Conservation (phyloP, 2,797 vertebrate genomes). For the Eulemur rubriventer region DNA sequence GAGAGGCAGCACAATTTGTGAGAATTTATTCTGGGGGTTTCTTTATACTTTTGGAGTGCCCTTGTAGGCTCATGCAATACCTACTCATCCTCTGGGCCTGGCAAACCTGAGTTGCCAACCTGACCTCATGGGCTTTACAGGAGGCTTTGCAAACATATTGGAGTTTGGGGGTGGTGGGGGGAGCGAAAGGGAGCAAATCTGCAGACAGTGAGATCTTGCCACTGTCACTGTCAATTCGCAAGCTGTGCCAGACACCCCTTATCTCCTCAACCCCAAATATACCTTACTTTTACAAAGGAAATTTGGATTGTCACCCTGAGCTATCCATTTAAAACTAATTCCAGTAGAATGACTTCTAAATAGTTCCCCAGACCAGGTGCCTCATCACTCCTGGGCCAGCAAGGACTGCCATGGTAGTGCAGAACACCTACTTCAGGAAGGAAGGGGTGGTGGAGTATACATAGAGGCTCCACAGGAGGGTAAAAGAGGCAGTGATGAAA, state of each 20-base stretch:
- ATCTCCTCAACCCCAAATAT: not conserved
- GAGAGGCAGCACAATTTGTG: not conserved
- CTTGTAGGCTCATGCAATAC: not conserved
- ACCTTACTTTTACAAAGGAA: not conserved
- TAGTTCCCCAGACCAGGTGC: not conserved
- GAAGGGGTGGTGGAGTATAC: not conserved
- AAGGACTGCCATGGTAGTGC: not conserved
- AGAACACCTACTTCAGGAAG: not conserved
- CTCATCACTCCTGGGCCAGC: not conserved
- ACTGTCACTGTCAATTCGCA: not conserved
- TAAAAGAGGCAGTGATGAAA: not conserved
- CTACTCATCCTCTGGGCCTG: not conserved
- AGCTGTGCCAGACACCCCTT: not conserved
- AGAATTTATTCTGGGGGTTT: not conserved
- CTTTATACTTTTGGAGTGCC: not conserved
- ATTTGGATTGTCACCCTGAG: not conserved
- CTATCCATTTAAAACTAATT: not conserved
- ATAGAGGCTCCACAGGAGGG: not conserved
- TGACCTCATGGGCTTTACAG: not conserved
- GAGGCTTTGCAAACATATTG: accelerated
- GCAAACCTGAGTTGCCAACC: not conserved
- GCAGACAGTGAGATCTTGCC: not conserved
- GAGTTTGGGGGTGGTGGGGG: not conserved
- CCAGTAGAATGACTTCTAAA: not conserved
- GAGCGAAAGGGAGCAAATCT: not conserved